Base-by-base conservation (phyloP, 2,888 invertebrate species). In the Rhagium mordax region DNA sequence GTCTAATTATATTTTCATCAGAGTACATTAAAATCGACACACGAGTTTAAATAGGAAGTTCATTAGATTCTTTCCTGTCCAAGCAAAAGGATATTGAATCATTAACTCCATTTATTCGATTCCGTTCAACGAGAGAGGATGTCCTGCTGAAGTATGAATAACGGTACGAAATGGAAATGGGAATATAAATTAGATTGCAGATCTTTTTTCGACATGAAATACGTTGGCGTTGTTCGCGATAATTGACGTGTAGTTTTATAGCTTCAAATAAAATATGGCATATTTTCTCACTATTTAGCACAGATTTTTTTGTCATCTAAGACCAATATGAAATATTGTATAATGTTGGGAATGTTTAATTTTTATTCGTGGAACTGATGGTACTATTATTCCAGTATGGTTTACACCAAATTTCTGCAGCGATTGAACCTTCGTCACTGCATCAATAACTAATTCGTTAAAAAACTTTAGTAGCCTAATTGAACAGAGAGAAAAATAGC, bases 111-210 rank as follows among this genome's bases (percentile, higher is more conserved):
- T 59, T 59, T 59, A 59, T 33, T 59, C 41, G 13, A 41, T 41
- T 41, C 41, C 41, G 41, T 41, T 41, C 41, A n/a, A n/a, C n/a
- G 41, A 41, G 41, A 41, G 41, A 41, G 41, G 41, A n/a, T 41
- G 41, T 41, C 41, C 41, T 41, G 41, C n/a, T 13, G 41, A 41
- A 41, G 13, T 41, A 41, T 41, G 41, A n/a, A 41, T 41, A 41
- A 41, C n/a, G 33, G 33, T 33, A 33, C 10, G 41, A 3, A 51
- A 18, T 71, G 51, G 64, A 64, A 71, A 71, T 68, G 71, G 48
- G 65, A 33, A 71, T 55, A 71, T 71, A 74, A 74, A 71, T 69
- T 67, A 62, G 59, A 57, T 68, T 68, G 59, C 51, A 64, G 74
- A 74, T 64, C 61, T 68, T 74, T 64, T 74, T 61, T 47, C 18